Percentiles rank a stretch among this genome's conserved stretches.
These are phyloP conservation scores for Hydrochoerus hydrochaeris DNA, from an alignment of 2,113 vertebrate species.

Conservation along the genomic window DNA sequence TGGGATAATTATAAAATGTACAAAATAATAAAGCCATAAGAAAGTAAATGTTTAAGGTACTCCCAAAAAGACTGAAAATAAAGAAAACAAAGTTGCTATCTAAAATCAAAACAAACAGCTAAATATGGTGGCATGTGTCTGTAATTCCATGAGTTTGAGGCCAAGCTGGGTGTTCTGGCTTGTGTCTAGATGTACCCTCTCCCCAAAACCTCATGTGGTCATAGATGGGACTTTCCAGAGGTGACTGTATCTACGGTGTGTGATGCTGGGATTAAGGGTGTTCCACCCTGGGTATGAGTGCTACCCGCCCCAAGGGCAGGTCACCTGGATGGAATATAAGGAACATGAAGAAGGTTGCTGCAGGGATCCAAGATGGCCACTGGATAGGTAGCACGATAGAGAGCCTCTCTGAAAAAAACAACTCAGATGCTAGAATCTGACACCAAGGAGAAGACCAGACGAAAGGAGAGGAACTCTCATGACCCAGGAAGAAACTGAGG, in stretches of 20 bases:
- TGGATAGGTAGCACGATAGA: too few relatives aligned
- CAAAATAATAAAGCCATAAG: slow-evolving; percentile 1
- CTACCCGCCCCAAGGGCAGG: not conserved
- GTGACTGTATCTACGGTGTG: not conserved
- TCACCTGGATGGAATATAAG: not conserved
- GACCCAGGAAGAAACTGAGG: too few relatives aligned
- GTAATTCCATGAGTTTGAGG: not conserved
- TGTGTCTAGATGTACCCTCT: not conserved
- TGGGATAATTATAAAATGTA: not conserved
- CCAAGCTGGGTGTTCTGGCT: not conserved
- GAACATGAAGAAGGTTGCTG: not conserved
- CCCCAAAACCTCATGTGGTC: not conserved
- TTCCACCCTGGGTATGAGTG: not conserved
- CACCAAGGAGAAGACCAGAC: too few relatives aligned
- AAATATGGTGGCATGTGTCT: not conserved
- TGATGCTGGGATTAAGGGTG: not conserved
- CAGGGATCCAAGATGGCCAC: too few relatives aligned
- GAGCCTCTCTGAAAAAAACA: too few relatives aligned
- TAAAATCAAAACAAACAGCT: not conserved
- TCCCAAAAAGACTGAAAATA: not conserved
- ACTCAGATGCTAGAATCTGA: too few relatives aligned
- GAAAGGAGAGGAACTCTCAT: too few relatives aligned
- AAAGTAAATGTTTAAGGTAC: not conserved
- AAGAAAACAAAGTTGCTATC: slow-evolving; percentile 3
- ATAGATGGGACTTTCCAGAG: not conserved